Conservation (phyloP, 2,113 vertebrate genomes). For the Donacobius atricapilla region DNA sequence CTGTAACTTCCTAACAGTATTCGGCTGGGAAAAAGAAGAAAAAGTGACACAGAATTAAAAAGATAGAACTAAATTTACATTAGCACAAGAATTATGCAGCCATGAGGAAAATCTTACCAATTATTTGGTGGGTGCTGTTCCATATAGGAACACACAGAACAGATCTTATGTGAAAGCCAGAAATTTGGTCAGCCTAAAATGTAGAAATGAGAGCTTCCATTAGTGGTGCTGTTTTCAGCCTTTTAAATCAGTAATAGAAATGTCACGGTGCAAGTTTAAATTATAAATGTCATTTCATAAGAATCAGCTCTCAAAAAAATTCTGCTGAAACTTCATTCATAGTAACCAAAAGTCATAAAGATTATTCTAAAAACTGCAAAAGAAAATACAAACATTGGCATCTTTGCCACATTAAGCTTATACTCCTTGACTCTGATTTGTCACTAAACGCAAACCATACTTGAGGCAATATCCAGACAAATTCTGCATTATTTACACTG, state of each 20-base stretch:
- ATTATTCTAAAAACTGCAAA: not conserved
- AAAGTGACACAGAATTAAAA: not conserved
- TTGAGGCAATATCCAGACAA: not conserved
- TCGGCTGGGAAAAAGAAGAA: slow-evolving; percentile 1
- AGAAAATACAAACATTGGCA: not conserved
- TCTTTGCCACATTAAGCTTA: not conserved
- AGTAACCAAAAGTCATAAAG: not conserved
- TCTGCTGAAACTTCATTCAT: not conserved
- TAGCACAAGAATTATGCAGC: not conserved
- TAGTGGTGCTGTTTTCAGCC: not conserved
- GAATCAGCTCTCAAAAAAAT: not conserved
- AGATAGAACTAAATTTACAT: not conserved
- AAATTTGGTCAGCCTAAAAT: slow-evolving; percentile 93
- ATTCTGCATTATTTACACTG: not conserved
- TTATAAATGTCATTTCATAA: not conserved
- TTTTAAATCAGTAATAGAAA: not conserved
- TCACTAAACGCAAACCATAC: not conserved
- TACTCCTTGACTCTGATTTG: not conserved
- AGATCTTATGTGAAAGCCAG: slow-evolving; percentile 95
- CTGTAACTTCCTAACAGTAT: not conserved
- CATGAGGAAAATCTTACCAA: slow-evolving; percentile 80
- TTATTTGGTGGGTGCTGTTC: slow-evolving; percentile 99
- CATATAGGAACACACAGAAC: slow-evolving; percentile 98
- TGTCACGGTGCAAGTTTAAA: not conserved
- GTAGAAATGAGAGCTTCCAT: slow-evolving; percentile 50